Evolutionary conservation across 2,797 vertebrate genomes (phyloP).

Genomic region (Sparus aurata): DNA sequence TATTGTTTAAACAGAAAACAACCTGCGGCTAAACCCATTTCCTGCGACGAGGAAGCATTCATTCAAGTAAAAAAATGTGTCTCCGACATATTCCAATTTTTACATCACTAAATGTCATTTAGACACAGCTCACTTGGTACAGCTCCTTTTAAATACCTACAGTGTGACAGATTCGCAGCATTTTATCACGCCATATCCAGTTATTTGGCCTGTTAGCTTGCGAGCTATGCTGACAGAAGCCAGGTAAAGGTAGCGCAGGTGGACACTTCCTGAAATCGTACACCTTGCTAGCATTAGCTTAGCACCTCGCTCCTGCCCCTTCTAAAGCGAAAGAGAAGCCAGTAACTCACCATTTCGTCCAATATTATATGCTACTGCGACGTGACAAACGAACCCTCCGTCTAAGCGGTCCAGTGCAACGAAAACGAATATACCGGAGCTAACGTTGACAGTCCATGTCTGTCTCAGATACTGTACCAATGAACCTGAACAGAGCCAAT

Average conservation of each 20-base stretch:
- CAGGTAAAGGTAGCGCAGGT: constrained; percentile 69
- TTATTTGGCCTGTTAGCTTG: constrained; percentile 42
- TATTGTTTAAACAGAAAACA: constrained; percentile 10
- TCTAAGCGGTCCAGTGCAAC: constrained; percentile 18
- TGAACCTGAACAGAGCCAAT: constrained; percentile 29
- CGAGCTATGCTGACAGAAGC: constrained; percentile 15
- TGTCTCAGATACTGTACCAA: constrained; percentile 20
- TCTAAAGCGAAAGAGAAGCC: not conserved
- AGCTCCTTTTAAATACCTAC: not conserved
- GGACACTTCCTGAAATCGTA: constrained; percentile 75
- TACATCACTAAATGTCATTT: not conserved
- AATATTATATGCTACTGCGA: not conserved
- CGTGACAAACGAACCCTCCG: constrained; percentile 4
- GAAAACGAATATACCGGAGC: not conserved
- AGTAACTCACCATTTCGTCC: constrained; percentile 67
- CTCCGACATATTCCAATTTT: not conserved
- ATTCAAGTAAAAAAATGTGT: not conserved
- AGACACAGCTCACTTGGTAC: accelerated
- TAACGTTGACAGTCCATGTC: constrained; percentile 65
- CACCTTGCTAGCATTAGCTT: constrained; percentile 74
- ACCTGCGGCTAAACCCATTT: constrained; percentile 6
- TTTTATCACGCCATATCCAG: not conserved
- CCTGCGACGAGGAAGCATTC: not conserved
- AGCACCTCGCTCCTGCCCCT: constrained; percentile 9
- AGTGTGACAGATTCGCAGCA: not conserved